Percentiles rank a stretch among this genome's conserved stretches.
Evolutionary conservation across 2,797 vertebrate species (phyloP).

Genomic region (Dromococcyx pavoninus): DNA sequence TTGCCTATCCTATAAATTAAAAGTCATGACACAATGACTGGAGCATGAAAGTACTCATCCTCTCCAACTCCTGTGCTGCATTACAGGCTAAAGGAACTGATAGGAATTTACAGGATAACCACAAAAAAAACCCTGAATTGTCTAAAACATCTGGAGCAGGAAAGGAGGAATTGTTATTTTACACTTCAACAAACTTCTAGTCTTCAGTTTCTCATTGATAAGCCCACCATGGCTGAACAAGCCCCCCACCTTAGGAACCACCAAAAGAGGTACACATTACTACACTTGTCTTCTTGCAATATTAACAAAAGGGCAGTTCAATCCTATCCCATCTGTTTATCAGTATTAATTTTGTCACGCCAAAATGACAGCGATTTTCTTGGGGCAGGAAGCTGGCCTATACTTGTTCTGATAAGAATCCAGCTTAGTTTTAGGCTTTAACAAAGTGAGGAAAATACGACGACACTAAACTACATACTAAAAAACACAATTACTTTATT

Average conservation of each 20-base stretch:
- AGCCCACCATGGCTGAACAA: background rate
- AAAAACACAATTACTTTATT: background rate
- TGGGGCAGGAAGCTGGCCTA: background rate
- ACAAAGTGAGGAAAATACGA: background rate
- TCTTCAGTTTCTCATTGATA: background rate
- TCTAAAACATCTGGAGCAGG: background rate
- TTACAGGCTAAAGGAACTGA: background rate
- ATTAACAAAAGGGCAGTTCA: background rate
- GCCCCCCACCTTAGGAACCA: background rate
- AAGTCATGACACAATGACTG: background rate
- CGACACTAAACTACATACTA: background rate
- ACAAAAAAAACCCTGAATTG: rapidly evolving
- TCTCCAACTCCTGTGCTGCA: background rate
- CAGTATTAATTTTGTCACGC: background rate
- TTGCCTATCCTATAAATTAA: background rate
- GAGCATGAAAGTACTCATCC: background rate
- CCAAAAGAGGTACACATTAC: background rate
- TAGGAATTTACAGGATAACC: background rate
- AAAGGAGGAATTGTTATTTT: background rate
- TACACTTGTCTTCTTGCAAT: background rate
- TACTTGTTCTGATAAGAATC: background rate
- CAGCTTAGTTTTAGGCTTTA: background rate
- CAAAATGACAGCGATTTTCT: background rate
- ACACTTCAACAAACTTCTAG: background rate
- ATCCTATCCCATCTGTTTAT: background rate